Base-by-base conservation (phyloP, 2,113 vertebrate species). In the Ellobius talpinus region DNA sequence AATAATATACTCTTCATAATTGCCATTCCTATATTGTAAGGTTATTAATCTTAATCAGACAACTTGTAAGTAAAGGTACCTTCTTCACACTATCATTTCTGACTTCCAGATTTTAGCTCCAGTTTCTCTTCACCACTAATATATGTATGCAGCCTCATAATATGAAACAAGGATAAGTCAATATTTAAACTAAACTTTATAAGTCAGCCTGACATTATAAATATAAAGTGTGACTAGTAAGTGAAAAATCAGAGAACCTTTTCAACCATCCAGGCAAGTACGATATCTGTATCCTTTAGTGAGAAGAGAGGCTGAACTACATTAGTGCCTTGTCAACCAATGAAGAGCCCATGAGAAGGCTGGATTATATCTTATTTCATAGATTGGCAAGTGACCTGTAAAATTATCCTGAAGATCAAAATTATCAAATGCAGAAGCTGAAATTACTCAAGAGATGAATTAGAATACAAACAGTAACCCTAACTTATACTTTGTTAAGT, bases 21-120 rank as follows among this genome's bases (percentile, higher is more conserved):
- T 86, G 9, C 87, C 29, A 79, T 88, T 90, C 92, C 39, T 24
- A 70, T 78, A 36, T 74, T 79, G 81, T 91, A 93, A 87, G 55
- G 7, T 72, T 45, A 72, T 11, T 82, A 92, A 70, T 87, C 21
- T 50, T 76, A 87, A 31, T 13, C 21, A 82, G 24, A 29, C 63
- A 89, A 74, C 31, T 58, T 70, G 17, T 3, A 91, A 89, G 5
- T 39, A 66, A 94, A 89, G 7, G 50, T n/a, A n/a, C n/a, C n/a
- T n/a, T 39, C 73, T 77, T 9, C 9, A 58, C 70, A 87, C 16
- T 24, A 3, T 63, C 50, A 47, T 82, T 77, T 89, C 17, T 58
- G 14, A 91, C 42, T 86, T 89, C 7, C 50, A 95, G 24, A 42
- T 50, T 77, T 36, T 65, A n/a, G 61, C 0, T 6, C 89, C 3